Evolutionary conservation across 1,140 invertebrate species (phyloP).

Genomic region (Drosophila arizonae): DNA sequence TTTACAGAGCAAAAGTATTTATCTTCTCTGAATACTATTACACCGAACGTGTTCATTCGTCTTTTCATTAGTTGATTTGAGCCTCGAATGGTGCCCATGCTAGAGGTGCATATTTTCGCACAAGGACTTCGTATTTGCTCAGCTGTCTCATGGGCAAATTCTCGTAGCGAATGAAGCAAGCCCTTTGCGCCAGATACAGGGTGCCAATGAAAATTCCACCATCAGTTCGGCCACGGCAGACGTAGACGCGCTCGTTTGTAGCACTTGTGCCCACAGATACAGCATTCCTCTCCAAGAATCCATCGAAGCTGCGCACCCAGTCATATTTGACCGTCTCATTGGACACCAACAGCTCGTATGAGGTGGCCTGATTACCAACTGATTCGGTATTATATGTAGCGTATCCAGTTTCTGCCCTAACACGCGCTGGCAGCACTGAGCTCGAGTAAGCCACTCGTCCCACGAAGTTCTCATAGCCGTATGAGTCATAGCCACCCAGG

Average conservation of each 20-base stretch:
- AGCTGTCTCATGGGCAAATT: conserved; percentile 8
- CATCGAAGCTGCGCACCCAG: conserved; percentile 34
- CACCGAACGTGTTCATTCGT: no score
- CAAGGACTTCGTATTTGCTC: conserved; percentile 55
- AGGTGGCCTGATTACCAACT: background rate
- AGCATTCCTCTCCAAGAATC: conserved; percentile 43
- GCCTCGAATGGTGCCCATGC: background rate
- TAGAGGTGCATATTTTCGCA: conserved; percentile 23
- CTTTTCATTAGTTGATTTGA: no score
- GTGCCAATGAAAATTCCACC: conserved; percentile 39
- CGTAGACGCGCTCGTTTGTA: conserved; percentile 32
- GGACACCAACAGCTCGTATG: conserved; percentile 41
- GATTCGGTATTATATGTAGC: background rate
- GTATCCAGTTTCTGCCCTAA: background rate
- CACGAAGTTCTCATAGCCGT: background rate
- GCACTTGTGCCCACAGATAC: conserved; percentile 45
- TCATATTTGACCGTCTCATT: conserved; percentile 45
- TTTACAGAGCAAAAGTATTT: no score
- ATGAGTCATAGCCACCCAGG: background rate
- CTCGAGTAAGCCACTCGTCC: background rate
- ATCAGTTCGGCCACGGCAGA: conserved; percentile 36
- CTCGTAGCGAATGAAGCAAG: conserved; percentile 42
- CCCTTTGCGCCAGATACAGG: conserved; percentile 1
- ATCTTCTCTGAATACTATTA: no score
- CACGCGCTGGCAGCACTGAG: conserved; percentile 4